A percentile compares a stretch with the other conserved stretches of the same genome.
Conservation (phyloP, 2,797 vertebrate genomes). For the Anniella stebbinsi region DNA sequence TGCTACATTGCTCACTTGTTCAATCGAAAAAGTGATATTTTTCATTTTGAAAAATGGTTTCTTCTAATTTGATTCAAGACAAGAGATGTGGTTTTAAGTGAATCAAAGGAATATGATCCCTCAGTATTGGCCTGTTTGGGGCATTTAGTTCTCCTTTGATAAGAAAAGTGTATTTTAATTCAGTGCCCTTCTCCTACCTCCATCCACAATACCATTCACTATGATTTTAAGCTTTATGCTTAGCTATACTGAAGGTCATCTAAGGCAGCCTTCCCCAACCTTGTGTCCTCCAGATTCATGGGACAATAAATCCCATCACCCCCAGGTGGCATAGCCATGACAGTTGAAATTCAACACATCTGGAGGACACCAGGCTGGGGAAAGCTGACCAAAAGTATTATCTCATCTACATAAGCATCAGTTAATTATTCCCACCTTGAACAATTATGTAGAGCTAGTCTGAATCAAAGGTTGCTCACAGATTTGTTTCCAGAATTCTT, state of each 20-base stretch:
- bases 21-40: constrained; percentile 17
- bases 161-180: constrained; percentile 54
- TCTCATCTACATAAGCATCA: not conserved
- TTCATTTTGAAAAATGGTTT: not conserved
- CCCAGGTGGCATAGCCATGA: too few species aligned
- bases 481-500: not conserved
- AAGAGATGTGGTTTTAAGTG: not conserved
- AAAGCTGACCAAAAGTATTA: not conserved
- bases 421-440: too few species aligned
- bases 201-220: not conserved
- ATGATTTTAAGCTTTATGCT: constrained; percentile 52
- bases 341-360: too few species aligned
- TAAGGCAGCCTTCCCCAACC: too few species aligned
- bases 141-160: constrained; percentile 34
- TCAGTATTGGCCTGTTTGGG: constrained; percentile 9
- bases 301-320: too few species aligned
- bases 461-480: not conserved
- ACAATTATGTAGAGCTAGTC: not conserved
- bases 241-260: not conserved
- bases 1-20: constrained; percentile 19
- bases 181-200: not conserved
- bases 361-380: not conserved
- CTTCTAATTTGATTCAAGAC: constrained; percentile 16
- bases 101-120: not conserved
- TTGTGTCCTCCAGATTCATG: too few species aligned